phyloP scores from a whole-genome alignment of 2,888 invertebrate genomes.

The Brassicogethes aeneus region DNA sequence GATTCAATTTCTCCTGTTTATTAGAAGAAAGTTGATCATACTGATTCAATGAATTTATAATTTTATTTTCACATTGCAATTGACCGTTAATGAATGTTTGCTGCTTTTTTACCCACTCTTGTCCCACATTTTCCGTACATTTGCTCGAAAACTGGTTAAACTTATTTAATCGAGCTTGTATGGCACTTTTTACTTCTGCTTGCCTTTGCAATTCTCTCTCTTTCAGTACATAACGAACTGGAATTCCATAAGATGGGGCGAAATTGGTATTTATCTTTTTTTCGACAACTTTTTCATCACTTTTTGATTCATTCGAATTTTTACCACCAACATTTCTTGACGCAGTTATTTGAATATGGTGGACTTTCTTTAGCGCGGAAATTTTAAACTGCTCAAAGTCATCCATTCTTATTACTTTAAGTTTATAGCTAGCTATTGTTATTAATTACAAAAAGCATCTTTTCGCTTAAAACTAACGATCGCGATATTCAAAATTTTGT shows the following conservation, averaged over 20 bases:
- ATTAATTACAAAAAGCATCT: too few relatives aligned
- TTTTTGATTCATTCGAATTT: conserved; percentile 3
- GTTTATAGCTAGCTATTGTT: too few relatives aligned
- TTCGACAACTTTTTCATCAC: conserved; percentile 4
- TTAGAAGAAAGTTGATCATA: conserved; percentile 47
- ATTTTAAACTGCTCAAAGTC: conserved; percentile 47
- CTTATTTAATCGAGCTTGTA: conserved; percentile 33
- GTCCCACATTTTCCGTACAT: conserved; percentile 21
- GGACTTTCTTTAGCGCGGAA: conserved; percentile 50
- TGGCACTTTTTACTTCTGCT: conserved; percentile 31
- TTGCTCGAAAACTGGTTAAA: conserved; percentile 32
- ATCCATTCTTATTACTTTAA: too few relatives aligned
- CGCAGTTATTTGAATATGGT: too few relatives aligned
- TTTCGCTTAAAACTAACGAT: too few relatives aligned
- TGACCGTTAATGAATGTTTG: conserved; percentile 36
- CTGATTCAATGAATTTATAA: conserved; percentile 42
- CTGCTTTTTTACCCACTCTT: conserved; percentile 32
- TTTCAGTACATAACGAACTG: conserved; percentile 21
- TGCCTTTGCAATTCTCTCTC: conserved; percentile 27
- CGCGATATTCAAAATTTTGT: too few relatives aligned
- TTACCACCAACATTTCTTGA: too few relatives aligned
- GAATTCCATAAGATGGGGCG: conserved; percentile 13
- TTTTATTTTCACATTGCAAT: conserved; percentile 42
- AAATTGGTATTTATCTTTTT: conserved; percentile 25
- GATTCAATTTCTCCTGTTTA: conserved; percentile 46